These are phyloP conservation scores for Acanthopagrus latus DNA, from an alignment of 2,797 vertebrate species.

Conservation along the genomic window DNA sequence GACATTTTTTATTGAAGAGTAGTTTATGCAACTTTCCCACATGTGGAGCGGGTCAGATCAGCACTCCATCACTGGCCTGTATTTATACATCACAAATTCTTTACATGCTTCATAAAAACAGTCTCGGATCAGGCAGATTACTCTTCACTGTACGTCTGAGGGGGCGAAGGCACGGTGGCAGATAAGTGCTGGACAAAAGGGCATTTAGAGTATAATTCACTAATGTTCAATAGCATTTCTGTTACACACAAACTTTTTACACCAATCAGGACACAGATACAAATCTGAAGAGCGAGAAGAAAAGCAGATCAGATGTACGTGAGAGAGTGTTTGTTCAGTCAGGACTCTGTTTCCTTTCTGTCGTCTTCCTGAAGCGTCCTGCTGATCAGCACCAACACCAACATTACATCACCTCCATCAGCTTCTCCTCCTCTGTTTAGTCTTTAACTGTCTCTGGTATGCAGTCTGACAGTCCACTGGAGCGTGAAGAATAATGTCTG, in stretches of 20 bases:
- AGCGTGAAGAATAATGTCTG: constrained; percentile 50
- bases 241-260: constrained; percentile 58
- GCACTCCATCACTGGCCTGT: constrained; percentile 73
- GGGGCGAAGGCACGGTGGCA: constrained; percentile 30
- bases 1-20: constrained; percentile 74
- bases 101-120: constrained; percentile 67
- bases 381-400: constrained; percentile 25
- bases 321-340: background rate
- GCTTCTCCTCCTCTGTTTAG: constrained; percentile 63
- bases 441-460: constrained; percentile 63
- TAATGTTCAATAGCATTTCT: constrained; percentile 40
- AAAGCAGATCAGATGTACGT: background rate
- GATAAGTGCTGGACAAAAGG: constrained; percentile 63
- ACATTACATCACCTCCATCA: constrained; percentile 34
- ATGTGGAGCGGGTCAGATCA: constrained; percentile 70
- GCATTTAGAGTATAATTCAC: constrained; percentile 58
- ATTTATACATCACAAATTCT: constrained; percentile 78
- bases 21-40: constrained; percentile 74
- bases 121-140: constrained; percentile 42
- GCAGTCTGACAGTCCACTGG: constrained; percentile 53
- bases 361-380: constrained; percentile 14
- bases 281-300: constrained; percentile 34
- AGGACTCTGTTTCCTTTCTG: constrained; percentile 12
- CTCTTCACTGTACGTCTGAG: constrained; percentile 42
- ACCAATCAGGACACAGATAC: constrained; percentile 41